Evolutionary conservation across 2,113 vertebrate species (phyloP), one percentile per base, ranked within the genome.

Genomic region (Salminus brasiliensis): DNA sequence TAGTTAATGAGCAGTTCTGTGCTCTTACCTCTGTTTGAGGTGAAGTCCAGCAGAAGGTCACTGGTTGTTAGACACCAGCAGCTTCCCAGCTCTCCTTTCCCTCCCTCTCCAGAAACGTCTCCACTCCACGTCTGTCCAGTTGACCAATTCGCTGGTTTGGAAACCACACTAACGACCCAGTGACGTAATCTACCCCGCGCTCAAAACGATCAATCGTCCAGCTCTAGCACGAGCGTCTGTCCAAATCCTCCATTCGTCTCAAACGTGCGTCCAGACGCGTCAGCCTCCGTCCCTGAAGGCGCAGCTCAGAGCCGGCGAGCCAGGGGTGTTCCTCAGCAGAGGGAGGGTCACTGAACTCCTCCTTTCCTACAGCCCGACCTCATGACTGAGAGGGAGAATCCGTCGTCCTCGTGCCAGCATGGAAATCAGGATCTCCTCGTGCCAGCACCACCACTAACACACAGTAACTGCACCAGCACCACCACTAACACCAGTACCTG

Each of bases 1-100:
- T n/a, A n/a, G n/a, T n/a, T n/a, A n/a, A n/a, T n/a, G n/a, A n/a
- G n/a, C n/a, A n/a, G n/a, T n/a, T n/a, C n/a, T n/a, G n/a, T n/a
- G n/a, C 49, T 49, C 76, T 41, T 62, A 78, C 76, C 76, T 67
- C n/a, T 67, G 12, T 34, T n/a, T n/a, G 63, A 55, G 7, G 49
- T 59, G 55, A 69, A 30, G 29, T 70, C 53, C 76, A 78, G 29
- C 59, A 27, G 55, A 32, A 2, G 34, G 29, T 57, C 27, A 27
- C 23, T 16, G 13, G 68, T 53, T 72, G 7, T 18, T 21, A 18
- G 16, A n/a, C 23, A 13, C 27, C 32, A 27, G 32, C 8, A 47
- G 13, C 13, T 18, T 43, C 8, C 34, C 21, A 39, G 62, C 62
- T 39, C 16, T 66, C 62, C 10, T 23, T 11, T n/a, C n/a, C n/a